Conservation (phyloP, 2,113 vertebrate species). For the Condylura cristata region DNA sequence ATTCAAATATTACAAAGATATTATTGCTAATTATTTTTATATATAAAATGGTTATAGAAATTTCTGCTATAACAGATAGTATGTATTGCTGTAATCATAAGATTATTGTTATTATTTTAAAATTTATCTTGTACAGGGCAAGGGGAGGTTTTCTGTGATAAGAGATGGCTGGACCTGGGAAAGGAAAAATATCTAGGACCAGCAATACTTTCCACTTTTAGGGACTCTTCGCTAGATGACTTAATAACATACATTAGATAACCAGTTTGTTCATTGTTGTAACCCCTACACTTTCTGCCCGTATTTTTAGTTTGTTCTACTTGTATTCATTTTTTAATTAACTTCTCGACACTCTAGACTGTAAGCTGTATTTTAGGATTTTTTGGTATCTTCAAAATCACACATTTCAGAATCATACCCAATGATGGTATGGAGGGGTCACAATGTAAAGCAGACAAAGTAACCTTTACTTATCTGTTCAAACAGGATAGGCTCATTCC, state of each 20-base stretch:
- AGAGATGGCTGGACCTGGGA: not conserved
- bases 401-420: not conserved
- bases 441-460: too few species aligned
- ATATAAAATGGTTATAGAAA: not conserved
- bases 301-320: not conserved
- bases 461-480: too few species aligned
- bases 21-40: slow-evolving; percentile 48
- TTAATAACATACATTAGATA: not conserved
- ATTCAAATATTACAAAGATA: slow-evolving; percentile 41
- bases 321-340: not conserved
- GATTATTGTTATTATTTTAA: not conserved
- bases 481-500: too few species aligned
- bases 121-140: not conserved
- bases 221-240: not conserved
- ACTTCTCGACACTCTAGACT: not conserved
- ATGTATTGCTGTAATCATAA: not conserved
- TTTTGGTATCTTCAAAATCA: not conserved
- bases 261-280: too few species aligned
- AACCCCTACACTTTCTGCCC: too few species aligned
- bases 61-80: not conserved
- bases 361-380: not conserved
- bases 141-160: too few species aligned
- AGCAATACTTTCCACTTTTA: not conserved
- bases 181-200: fast-evolving
- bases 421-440: too few species aligned